Evolutionary conservation across 1,140 invertebrate genomes (phyloP).

Genomic region (Danaus plexippus): DNA sequence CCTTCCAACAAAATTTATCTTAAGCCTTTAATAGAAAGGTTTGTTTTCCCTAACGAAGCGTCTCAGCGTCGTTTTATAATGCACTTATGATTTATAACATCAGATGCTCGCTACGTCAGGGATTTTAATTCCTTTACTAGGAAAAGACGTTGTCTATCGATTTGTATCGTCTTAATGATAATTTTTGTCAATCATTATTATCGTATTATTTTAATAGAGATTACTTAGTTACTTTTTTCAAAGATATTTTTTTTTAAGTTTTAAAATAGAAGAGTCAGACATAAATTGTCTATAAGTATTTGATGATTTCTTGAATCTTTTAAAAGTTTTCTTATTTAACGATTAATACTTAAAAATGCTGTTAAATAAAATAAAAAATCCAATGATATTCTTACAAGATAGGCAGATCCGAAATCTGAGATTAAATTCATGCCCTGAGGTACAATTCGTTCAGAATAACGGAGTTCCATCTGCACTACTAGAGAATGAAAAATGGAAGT

Average conservation of each 20-base stretch:
- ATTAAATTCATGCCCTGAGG: conserved; percentile 67
- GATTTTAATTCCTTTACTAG: conserved; percentile 37
- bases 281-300: too few species aligned
- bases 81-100: conserved; percentile 56
- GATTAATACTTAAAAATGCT: too few species aligned
- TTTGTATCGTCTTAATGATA: too few species aligned
- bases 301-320: too few species aligned
- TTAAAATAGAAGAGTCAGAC: too few species aligned
- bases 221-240: too few species aligned
- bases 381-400: conserved; percentile 55
- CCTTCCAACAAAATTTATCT: conserved; percentile 33
- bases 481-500: conserved; percentile 58
- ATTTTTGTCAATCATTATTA: too few species aligned
- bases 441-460: conserved; percentile 56
- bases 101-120: conserved; percentile 32
- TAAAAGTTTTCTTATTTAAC: too few species aligned
- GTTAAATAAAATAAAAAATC: conserved; percentile 33
- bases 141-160: conserved; percentile 10
- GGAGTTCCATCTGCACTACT: conserved; percentile 52
- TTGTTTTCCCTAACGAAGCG: conserved; percentile 56
- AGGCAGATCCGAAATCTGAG: conserved; percentile 55
- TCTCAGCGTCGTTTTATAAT: conserved; percentile 43
- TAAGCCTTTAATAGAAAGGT: conserved; percentile 34
- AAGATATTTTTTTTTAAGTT: too few species aligned
- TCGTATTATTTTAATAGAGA: too few species aligned